Percentiles rank a stretch among this genome's conserved stretches.
phyloP scores from a whole-genome alignment of 2,113 vertebrate species.

The Hypanus sabinus region DNA sequence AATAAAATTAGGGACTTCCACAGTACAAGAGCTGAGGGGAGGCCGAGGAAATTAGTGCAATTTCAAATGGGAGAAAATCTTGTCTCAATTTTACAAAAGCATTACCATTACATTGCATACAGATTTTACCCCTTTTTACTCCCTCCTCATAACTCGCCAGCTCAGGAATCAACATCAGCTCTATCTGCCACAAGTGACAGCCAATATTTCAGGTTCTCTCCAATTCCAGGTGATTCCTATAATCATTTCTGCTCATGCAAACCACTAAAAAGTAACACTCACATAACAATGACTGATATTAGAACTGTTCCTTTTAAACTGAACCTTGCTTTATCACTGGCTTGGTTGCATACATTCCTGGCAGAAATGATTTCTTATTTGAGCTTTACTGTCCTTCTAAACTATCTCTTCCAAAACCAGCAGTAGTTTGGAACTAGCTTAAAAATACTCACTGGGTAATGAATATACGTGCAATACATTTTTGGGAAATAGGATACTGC shows the following conservation, averaged over 20 bases:
- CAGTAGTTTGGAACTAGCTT: background rate
- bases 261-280: background rate
- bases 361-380: background rate
- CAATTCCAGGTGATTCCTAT: background rate
- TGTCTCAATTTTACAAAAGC: background rate
- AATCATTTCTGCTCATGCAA: background rate
- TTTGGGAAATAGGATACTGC: background rate
- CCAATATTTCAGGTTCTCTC: background rate
- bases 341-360: background rate
- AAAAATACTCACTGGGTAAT: background rate
- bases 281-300: background rate
- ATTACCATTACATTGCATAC: background rate
- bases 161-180: background rate
- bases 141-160: background rate
- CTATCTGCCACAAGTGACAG: background rate
- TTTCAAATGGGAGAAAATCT: background rate
- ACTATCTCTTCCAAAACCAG: background rate
- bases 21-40: background rate
- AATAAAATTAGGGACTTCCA: background rate
- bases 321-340: background rate
- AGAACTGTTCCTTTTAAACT: background rate
- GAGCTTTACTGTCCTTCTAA: background rate
- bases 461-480: background rate
- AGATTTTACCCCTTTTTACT: background rate
- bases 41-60: slow-evolving; percentile 2